phyloP scores from a whole-genome alignment of 2,888 invertebrate genomes.

The Crioceris asparagi region DNA sequence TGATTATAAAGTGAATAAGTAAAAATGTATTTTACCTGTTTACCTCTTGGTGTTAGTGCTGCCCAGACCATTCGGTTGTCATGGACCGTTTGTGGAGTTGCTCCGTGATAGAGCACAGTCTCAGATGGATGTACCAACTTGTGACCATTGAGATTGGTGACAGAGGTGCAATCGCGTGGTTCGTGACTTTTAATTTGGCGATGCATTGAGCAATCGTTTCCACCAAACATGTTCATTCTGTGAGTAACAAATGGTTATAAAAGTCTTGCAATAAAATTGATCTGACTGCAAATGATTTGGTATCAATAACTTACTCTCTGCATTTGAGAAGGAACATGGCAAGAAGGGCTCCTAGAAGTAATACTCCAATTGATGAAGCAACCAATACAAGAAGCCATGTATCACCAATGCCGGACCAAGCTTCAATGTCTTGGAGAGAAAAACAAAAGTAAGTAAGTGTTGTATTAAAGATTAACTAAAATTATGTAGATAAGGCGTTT shows the following conservation, averaged over 20 bases:
- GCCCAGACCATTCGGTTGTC: constrained; percentile 55
- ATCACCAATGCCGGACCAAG: constrained; percentile 63
- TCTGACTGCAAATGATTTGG: not conserved
- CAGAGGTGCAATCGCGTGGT: constrained; percentile 29
- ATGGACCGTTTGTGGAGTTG: constrained; percentile 20
- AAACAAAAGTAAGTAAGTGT: not conserved
- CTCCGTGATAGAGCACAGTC: constrained; percentile 30
- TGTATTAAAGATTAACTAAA: too few species aligned
- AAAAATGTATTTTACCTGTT: too few species aligned
- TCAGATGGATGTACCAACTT: constrained; percentile 35
- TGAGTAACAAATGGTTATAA: constrained; percentile 9
- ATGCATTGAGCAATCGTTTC: constrained; percentile 43
- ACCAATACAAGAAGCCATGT: constrained; percentile 75
- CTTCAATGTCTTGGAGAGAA: constrained; percentile 35
- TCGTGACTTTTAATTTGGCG: constrained; percentile 31
- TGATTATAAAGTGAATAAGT: too few species aligned
- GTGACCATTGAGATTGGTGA: constrained; percentile 38
- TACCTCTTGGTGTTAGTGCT: constrained; percentile 69
- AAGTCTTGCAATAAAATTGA: too few species aligned
- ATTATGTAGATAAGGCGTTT: too few species aligned
- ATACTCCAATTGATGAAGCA: constrained; percentile 68
- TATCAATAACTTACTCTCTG: constrained; percentile 61
- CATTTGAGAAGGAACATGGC: constrained; percentile 72
- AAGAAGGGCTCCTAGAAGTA: constrained; percentile 66
- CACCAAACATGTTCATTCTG: constrained; percentile 47